Evolutionary conservation across 2,888 invertebrate species (phyloP), one percentile per base, ranked within the genome.

Genomic region (Ophonus ardosiacus): DNA sequence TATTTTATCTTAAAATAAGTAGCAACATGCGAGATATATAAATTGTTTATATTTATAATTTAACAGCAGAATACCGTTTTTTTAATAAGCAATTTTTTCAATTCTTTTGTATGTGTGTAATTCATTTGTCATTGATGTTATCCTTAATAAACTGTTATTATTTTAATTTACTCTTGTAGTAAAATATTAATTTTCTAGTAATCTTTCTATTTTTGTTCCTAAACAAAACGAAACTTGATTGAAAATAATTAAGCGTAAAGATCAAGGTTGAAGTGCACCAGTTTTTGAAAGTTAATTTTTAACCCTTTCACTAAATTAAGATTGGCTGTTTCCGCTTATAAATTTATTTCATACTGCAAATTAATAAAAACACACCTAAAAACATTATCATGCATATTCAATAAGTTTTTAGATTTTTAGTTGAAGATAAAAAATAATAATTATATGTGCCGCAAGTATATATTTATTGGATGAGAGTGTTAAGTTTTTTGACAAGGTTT

Each of bases 181-280:
- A 13, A 68, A 68, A n/a, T 68, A 68, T n/a, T 68, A 68, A 68
- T 38, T 68, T 68, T 40, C 31, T n/a, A 68, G 38, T 15, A n/a
- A 7, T 68, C 38, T 68, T 68, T 38, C 38, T 68, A 31, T 38
- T 68, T 59, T 13, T 68, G n/a, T 68, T 15, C 38, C 5, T 68
- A 38, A 68, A 38, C 31, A n/a, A 24, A 68, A 38, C 38, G 31
- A 68, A 68, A 40, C 40, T 18, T 17, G 31, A n/a, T n/a, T 15
- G n/a, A 68, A 68, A 68, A 21, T 68, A 68, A 68, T 68, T 68
- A 68, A 38, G 7, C 6, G 38, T 74, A 80, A 80, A 80, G 38
- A 61, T 80, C 80, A 80, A 80, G 80, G 80, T 59, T 80, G 31
- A 51, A 38, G 43, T 80, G 21, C 43, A 80, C 63, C 21, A 80